Evolutionary conservation across 1,140 invertebrate species (phyloP), one percentile per base, ranked within the genome.

Genomic region (Neodiprion lecontei): DNA sequence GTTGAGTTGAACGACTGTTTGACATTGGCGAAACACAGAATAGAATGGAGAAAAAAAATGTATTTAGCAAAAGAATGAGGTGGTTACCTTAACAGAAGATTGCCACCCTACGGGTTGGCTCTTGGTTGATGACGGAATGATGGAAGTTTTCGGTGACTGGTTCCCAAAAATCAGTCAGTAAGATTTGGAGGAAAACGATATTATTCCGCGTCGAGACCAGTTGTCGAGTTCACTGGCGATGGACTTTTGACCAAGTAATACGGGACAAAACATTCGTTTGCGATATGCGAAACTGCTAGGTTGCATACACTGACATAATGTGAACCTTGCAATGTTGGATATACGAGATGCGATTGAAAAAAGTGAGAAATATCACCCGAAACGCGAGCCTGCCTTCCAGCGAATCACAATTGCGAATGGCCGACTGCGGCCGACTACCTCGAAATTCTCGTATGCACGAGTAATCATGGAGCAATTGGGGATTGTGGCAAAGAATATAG

Each of bases 91-190:
- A 85, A 87, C 85, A 79, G 83, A 87, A 80, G 82, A 85, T 87
- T 84, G 87, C 88, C 88, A 88, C 88, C 87, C 87, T 88, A 81
- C 87, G 87, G 88, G 86, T 83, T 83, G 87, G 86, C 85, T 84
- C 86, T 86, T 85, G 85, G 84, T 88, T 88, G 85, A 85, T 84
- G 88, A 83, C 87, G 87, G 87, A 89, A 89, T 89, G 88, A 81
- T 88, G 88, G 82, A 87, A 84, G 88, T 83, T 88, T 89, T 86
- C 83, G 83, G 81, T 83, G 81, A 88, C 87, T 82, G 82, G 80
- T 85, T 87, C 86, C 79, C 86, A 88, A 88, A 89, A 89, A 88
- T 88, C 82, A 88, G 87, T 88, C 87, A 88, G 81, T 87, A 81
- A 77, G 77, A 69, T 78, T 76, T 79, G 70, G 67, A 80, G 79